phyloP scores from a whole-genome alignment of 2,797 vertebrate species.

The Oreochromis grahami region DNA sequence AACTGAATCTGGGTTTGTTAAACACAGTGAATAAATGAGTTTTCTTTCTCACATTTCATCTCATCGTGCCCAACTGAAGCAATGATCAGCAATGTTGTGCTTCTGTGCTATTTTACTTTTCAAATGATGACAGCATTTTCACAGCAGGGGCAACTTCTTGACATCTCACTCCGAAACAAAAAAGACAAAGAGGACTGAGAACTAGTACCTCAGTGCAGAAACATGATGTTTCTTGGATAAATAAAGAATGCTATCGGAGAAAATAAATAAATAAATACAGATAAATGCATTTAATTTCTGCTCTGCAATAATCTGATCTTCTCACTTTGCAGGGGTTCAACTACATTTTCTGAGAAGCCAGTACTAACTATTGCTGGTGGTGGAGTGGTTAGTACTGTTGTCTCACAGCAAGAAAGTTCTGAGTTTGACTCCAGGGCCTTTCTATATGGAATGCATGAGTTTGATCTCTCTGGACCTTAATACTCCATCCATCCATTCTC shows the following conservation, averaged over 20 bases:
- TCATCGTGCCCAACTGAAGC: neutral
- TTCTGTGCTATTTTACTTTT: neutral
- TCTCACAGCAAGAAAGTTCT: neutral
- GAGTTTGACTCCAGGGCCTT: neutral
- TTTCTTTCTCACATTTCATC: neutral
- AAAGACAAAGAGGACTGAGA: neutral
- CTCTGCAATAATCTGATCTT: neutral
- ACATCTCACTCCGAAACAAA: neutral
- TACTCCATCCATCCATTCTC: fast-evolving
- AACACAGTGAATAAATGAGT: neutral
- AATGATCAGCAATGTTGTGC: neutral
- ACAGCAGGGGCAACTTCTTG: neutral
- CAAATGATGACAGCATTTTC: neutral
- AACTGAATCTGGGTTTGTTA: neutral
- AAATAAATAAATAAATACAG: neutral
- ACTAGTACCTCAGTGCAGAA: neutral
- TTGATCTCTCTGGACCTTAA: neutral
- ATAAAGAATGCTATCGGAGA: neutral
- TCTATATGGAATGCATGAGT: neutral
- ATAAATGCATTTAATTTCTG: neutral
- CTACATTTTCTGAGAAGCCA: neutral
- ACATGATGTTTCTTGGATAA: neutral
- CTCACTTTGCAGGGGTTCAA: neutral
- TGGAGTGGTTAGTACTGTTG: neutral
- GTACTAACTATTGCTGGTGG: neutral